These are phyloP conservation scores for Poeciliopsis retropinna DNA, from an alignment of 2,113 vertebrate species.

Conservation along the genomic window DNA sequence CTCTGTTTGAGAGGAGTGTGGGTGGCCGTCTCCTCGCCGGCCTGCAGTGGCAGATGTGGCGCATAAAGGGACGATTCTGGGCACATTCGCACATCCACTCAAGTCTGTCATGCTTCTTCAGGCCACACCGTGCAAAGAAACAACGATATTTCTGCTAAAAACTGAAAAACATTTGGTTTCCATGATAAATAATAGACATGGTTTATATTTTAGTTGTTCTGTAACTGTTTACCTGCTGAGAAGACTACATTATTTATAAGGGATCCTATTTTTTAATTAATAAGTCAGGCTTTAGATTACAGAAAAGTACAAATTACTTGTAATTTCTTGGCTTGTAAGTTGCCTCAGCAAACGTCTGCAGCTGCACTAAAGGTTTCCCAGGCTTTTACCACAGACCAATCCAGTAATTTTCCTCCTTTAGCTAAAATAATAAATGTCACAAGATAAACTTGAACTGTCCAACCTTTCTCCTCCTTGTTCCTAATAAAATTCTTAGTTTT, in stretches of 20 bases:
- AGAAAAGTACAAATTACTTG: background rate
- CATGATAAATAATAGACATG: background rate
- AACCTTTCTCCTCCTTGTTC: background rate
- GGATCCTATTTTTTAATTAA: no score
- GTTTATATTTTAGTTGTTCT: no score
- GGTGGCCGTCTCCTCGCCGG: constrained; percentile 30
- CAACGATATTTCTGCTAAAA: background rate
- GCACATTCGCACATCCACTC: constrained; percentile 31
- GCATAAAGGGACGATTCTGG: constrained; percentile 35
- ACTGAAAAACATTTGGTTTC: background rate
- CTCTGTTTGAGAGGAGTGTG: constrained; percentile 33
- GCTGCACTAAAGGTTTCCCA: background rate
- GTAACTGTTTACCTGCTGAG: no score
- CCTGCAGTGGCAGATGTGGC: constrained; percentile 54
- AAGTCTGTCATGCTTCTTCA: background rate
- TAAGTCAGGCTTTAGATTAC: background rate
- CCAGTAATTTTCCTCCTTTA: background rate
- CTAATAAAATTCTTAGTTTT: no score
- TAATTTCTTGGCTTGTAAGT: background rate
- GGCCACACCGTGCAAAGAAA: background rate
- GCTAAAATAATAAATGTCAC: background rate
- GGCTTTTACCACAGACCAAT: background rate
- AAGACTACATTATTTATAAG: no score
- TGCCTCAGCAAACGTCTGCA: background rate
- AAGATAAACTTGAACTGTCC: background rate